Evolutionary conservation across 2,113 vertebrate species (phyloP), one percentile per base, ranked within the genome.

Genomic region (Campylorhamphus procurvoides): DNA sequence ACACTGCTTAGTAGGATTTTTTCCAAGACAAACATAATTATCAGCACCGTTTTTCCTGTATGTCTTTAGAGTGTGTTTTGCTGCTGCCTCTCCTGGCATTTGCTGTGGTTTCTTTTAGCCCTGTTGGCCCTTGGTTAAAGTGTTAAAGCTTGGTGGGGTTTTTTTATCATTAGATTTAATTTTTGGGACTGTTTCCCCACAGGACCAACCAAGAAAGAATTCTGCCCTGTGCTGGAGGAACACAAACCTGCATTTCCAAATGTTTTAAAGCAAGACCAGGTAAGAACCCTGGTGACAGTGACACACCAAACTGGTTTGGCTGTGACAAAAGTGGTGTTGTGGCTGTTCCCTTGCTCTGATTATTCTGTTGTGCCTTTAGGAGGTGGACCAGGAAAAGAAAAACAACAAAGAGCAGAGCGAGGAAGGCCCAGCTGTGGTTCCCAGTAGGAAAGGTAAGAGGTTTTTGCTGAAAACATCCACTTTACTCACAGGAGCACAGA

Each of bases 401-500:
- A 74, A 28, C 5, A 29, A 35, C 10, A 15, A 90, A 84, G 76
- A 92, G 15, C 7, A 1, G 56, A 75, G 68, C 44, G 90, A 90
- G n/a, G 88, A 84, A 62, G 39, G 22, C 8, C n/a, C 69, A 78
- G 52, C 83, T 24, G 19, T 68, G 15, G 68, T 42, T 72, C 64
- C 83, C 35, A 86, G 56, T 37, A 90, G 64, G 83, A 96, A 96
- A 96, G 95, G 96, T 97, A 78, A 93, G 82, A 42, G 17, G 3
- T 0, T 55, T 55, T 75, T 47, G 42, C 28, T 49, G 24, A 50
- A 56, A 4, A 5, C 4, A 0, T 16, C 18, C 0, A 0, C 9
- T 1, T 66, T 39, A 7, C 18, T 44, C 33, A 2, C 17, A 27
- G 47, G 25, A 56, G 35, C 1, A 9, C 2, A 1, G 15, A 15